phyloP scores from a whole-genome alignment of 2,888 invertebrate genomes.

The Nymphalis c-album region DNA sequence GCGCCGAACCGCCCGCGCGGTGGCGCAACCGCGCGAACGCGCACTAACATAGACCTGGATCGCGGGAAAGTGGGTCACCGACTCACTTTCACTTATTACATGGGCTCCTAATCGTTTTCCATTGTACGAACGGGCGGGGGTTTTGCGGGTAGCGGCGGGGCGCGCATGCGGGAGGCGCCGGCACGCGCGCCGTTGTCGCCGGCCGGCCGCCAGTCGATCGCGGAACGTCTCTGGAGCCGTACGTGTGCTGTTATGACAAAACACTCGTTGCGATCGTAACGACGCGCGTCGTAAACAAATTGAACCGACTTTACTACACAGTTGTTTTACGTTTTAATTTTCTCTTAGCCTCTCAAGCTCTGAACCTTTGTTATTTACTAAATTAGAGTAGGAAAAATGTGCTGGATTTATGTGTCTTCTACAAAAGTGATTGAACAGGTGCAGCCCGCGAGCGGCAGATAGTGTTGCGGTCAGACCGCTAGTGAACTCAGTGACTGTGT shows the following conservation, averaged over 20 bases:
- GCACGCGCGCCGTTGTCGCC: conserved; percentile 77
- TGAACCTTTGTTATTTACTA: conserved; percentile 43
- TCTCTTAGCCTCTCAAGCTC: conserved; percentile 46
- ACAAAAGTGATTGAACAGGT: conserved; percentile 77
- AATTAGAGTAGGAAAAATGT: conserved; percentile 67
- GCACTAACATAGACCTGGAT: conserved; percentile 95
- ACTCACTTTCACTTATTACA: conserved; percentile 94
- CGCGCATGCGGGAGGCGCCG: conserved; percentile 80
- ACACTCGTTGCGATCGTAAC: conserved; percentile 69
- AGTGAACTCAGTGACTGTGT: conserved; percentile 81
- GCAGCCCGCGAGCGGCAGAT: conserved; percentile 77
- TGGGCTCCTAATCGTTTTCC: conserved; percentile 88
- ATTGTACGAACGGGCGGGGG: conserved; percentile 84
- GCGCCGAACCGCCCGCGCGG: conserved; percentile 80
- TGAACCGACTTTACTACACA: conserved; percentile 52
- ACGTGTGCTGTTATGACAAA: conserved; percentile 61
- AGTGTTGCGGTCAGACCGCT: conserved; percentile 80
- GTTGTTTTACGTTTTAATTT: conserved; percentile 51
- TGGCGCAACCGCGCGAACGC: conserved; percentile 80
- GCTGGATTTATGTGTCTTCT: conserved; percentile 76
- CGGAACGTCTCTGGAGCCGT: conserved; percentile 67
- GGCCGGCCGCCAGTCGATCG: conserved; percentile 80
- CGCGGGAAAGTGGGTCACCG: conserved; percentile 94
- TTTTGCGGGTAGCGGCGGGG: conserved; percentile 73
- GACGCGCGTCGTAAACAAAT: conserved; percentile 64